Evolutionary conservation across 2,888 invertebrate species (phyloP).

Genomic region (Scelioninae gen. 2): DNA sequence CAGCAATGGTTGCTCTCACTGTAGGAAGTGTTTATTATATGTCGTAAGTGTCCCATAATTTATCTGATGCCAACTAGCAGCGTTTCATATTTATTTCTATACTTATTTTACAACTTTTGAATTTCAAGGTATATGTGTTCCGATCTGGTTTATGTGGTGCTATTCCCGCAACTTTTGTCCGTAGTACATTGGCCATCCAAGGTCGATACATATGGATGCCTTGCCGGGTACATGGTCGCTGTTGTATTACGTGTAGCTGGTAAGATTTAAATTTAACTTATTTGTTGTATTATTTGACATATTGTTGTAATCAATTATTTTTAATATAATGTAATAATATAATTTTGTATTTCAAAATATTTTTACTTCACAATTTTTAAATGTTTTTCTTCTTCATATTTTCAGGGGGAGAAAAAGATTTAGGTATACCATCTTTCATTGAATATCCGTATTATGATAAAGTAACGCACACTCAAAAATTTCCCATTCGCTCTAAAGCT

Average conservation of each 20-base stretch:
- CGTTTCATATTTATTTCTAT: too few species aligned
- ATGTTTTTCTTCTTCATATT: constrained; percentile 15
- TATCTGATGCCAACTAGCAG: too few species aligned
- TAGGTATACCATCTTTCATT: constrained; percentile 78
- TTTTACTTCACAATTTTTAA: too few species aligned
- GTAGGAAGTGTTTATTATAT: constrained; percentile 81
- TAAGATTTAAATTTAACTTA: constrained; percentile 59
- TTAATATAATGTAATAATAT: too few species aligned
- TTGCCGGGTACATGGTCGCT: constrained; percentile 77
- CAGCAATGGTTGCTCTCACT: constrained; percentile 80
- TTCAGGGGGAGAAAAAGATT: constrained; percentile 78
- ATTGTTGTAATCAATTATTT: too few species aligned
- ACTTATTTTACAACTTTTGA: not conserved
- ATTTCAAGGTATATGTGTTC: constrained; percentile 79
- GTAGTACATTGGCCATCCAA: constrained; percentile 80
- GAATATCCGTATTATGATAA: constrained; percentile 77
- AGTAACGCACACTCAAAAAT: constrained; percentile 77
- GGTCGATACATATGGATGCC: constrained; percentile 83
- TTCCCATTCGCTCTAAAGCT: constrained; percentile 81
- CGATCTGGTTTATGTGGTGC: constrained; percentile 83
- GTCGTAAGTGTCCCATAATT: too few species aligned
- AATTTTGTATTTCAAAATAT: too few species aligned
- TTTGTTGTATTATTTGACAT: too few species aligned
- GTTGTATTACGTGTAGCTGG: constrained; percentile 76
- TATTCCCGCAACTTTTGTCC: constrained; percentile 83